Base-by-base conservation (phyloP, 2,888 invertebrate genomes). In the Cosmorhoe ocellata region DNA sequence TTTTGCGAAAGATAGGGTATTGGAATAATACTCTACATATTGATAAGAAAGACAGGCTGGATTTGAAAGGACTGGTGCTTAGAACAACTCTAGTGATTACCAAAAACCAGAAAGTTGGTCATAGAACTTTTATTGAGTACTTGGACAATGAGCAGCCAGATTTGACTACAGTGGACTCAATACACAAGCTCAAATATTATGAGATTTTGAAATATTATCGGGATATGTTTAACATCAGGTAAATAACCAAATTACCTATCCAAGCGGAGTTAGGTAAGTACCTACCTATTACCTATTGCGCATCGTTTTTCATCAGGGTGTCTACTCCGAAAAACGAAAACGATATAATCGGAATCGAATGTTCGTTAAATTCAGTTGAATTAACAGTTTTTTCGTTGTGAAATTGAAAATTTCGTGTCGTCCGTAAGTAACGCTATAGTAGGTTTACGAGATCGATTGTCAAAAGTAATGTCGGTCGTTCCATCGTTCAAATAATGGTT, bases 141-240 rank as follows among this genome's bases (percentile, higher is more conserved):
- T 61, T 74, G 52, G 69, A 70, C 10, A 73, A 93, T 33, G 83
- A 80, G 11, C 81, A 82, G 36, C 89, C 91, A 3, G 81, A 81
- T 13, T 84, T 91, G 45, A 79, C 84, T 26, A 89, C 92, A 66
- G 81, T 92, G 18, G 93, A 94, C 76, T 91, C 93, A 0, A 86
- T 93, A 84, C 91, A 93, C 72, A 91, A 93, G 61, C 91, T 93
- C 65, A 93, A 94, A 73, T 93, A 90, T 69, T 92, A 89, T 51
- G 84, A 92, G 3, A 73, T 93, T 8, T 69, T 92, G 56, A 76
- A 72, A 51, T 91, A 92, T 68, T 89, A 94, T 49, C 75, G 85
- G 57, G 92, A 94, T 59, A 91, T 93, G 78, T 94, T 90, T 67
- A 94, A 94, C 79, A 92, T 94, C 71, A 92, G 91, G 94, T 93